Conservation (phyloP, 37 sponge, comb jelly and placozoan species). For the Spongilla lacustris region DNA sequence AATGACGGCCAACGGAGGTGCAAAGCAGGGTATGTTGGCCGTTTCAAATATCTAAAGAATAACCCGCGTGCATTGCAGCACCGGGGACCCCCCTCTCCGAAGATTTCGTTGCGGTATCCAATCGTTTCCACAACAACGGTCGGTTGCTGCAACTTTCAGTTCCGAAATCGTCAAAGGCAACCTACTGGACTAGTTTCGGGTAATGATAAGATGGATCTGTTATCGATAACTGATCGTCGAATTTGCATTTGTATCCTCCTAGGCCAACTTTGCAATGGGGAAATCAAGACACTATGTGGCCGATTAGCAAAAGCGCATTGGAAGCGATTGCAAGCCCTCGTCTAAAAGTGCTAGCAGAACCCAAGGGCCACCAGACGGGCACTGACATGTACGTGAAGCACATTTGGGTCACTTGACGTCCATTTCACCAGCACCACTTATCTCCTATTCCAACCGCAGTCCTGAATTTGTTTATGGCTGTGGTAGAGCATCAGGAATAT, state of each 20-base stretch:
- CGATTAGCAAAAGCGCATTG: conserved; percentile 70
- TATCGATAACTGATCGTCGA: neutral
- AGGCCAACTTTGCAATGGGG: conserved; percentile 91
- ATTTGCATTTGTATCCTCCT: conserved; percentile 4
- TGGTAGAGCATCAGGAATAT: conserved; percentile 74
- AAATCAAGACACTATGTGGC: conserved; percentile 93
- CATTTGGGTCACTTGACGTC: neutral
- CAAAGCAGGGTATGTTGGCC: neutral
- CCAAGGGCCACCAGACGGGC: conserved; percentile 62
- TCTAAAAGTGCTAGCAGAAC: conserved; percentile 54
- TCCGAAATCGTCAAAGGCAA: conserved; percentile 66
- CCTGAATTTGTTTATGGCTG: conserved; percentile 86
- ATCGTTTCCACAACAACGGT: neutral
- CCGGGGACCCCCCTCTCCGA: neutral
- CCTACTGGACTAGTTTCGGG: conserved; percentile 79
- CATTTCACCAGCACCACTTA: no score
- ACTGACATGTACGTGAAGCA: conserved; percentile 56
- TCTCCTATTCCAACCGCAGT: conserved; percentile 20
- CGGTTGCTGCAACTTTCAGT: conserved; percentile 40
- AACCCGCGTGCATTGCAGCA: neutral
- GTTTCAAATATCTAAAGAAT: neutral
- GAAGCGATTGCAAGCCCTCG: conserved; percentile 60
- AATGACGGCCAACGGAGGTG: neutral
- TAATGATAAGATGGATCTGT: neutral
- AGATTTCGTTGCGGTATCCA: neutral